These are phyloP conservation scores for Chydorus sphaericus DNA, from an alignment of 2,888 invertebrate genomes.

Conservation along the genomic window DNA sequence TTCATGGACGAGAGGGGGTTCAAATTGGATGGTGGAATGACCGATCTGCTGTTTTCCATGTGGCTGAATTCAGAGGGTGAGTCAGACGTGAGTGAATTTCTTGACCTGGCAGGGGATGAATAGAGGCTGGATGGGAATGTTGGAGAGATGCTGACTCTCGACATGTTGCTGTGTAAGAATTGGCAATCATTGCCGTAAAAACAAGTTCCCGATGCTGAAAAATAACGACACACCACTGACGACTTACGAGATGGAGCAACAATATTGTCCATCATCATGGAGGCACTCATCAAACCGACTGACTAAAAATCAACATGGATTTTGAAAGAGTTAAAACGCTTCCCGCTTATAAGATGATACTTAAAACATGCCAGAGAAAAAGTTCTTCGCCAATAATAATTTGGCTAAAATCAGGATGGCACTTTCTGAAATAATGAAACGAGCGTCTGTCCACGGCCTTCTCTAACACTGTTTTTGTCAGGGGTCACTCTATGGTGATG, in stretches of 20 bases:
- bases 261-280: constrained; percentile 10
- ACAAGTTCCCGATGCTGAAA: constrained; percentile 15
- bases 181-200: constrained; percentile 15
- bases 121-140: neutral
- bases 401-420: no score
- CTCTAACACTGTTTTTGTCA: no score
- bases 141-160: neutral
- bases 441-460: no score
- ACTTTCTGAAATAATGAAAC: no score
- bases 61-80: neutral
- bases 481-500: no score
- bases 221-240: constrained; percentile 15
- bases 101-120: neutral
- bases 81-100: neutral
- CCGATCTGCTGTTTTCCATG: neutral
- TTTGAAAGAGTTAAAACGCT: no score
- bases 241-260: constrained; percentile 8
- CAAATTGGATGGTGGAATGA: neutral
- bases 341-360: no score
- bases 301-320: no score
- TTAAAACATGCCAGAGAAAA: no score
- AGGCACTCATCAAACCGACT: no score
- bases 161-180: constrained; percentile 9
- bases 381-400: no score
- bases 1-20: no score